phyloP scores from a whole-genome alignment of 1,140 invertebrate species.

The Aporrectodea caliginosa region DNA sequence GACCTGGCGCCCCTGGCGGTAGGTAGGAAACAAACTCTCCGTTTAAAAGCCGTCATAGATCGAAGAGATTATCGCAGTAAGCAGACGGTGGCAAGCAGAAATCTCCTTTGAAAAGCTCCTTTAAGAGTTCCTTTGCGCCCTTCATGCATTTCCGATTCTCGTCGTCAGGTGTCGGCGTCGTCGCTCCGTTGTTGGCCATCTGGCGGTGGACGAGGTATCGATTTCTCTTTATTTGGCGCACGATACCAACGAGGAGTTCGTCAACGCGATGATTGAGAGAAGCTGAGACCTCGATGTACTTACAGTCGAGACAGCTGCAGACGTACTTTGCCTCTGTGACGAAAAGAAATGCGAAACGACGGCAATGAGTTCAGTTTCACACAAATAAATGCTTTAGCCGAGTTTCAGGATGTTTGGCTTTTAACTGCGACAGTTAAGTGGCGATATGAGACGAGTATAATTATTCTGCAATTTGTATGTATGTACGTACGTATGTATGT shows the following conservation, averaged over 20 bases:
- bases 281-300: constrained; percentile 77
- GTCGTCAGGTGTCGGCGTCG: background rate
- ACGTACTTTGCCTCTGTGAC: constrained; percentile 52
- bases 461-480: too few species aligned
- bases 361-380: too few species aligned
- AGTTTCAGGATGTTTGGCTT: too few species aligned
- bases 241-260: constrained; percentile 72
- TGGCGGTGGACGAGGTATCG: too few species aligned
- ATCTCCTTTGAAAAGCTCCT: background rate
- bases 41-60: background rate
- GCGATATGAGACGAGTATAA: too few species aligned
- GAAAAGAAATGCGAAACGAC: background rate
- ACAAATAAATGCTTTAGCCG: too few species aligned
- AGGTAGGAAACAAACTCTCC: too few species aligned
- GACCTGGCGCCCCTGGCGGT: too few species aligned
- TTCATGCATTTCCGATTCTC: background rate
- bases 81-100: background rate
- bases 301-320: constrained; percentile 69
- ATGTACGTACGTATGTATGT: background rate
- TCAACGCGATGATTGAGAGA: constrained; percentile 76
- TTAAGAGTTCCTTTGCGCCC: background rate
- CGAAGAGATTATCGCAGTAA: background rate
- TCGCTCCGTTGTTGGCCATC: background rate
- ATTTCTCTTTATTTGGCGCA: constrained; percentile 58
- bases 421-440: too few species aligned